Evolutionary conservation across 2,888 invertebrate genomes (phyloP).

Genomic region (Chamaedrilus cognettii): DNA sequence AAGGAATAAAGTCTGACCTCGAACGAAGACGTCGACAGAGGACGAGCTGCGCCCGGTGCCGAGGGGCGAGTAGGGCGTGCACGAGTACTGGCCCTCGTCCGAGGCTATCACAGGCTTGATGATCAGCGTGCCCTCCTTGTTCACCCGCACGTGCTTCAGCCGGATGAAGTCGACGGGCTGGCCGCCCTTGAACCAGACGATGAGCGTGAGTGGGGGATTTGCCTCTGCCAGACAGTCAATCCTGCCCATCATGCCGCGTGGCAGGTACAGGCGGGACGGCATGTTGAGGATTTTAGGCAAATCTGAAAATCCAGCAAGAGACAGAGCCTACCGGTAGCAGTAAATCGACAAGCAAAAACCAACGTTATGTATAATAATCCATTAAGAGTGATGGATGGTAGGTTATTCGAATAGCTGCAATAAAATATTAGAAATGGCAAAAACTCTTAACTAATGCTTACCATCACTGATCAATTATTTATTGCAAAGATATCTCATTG

Average conservation of each 20-base stretch:
- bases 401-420: no score
- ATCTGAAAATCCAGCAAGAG: no score
- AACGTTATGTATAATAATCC: no score
- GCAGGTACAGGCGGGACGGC: slow-evolving; percentile 91
- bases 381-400: no score
- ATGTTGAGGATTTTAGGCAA: slow-evolving; percentile 96
- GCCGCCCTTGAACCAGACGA: slow-evolving; percentile 97
- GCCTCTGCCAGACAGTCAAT: slow-evolving; percentile 97
- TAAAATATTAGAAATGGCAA: no score
- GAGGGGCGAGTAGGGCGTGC: slow-evolving; percentile 93
- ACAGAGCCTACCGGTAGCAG: no score
- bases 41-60: slow-evolving; percentile 92
- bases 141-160: slow-evolving; percentile 21
- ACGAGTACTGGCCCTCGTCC: slow-evolving; percentile 92
- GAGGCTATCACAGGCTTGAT: slow-evolving; percentile 73
- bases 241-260: slow-evolving; percentile 80
- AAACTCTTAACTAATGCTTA: no score
- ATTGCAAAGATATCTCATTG: no score
- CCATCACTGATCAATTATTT: no score
- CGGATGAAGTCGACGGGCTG: slow-evolving; percentile 60
- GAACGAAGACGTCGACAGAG: slow-evolving; percentile 69
- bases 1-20: slow-evolving; percentile 58
- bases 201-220: slow-evolving; percentile 92
- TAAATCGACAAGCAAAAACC: no score
- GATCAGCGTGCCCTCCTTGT: slow-evolving; percentile 30